Percentiles rank a stretch among this genome's conserved stretches.
phyloP scores from a whole-genome alignment of 1,140 invertebrate species.

The Pseudoatta argentina region DNA sequence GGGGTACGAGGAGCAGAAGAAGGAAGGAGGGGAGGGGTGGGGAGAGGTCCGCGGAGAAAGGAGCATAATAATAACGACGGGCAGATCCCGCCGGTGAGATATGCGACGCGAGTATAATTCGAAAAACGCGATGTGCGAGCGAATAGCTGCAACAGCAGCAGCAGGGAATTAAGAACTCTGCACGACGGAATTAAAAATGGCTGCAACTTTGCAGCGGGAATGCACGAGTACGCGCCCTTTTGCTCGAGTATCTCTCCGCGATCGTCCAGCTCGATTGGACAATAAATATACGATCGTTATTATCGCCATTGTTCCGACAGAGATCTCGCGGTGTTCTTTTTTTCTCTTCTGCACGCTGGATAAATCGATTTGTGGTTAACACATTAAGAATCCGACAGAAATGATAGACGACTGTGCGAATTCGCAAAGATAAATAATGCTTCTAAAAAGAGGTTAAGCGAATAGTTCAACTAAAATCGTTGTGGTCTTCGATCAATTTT shows the following conservation, averaged over 20 bases:
- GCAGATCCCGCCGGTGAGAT: constrained; percentile 66
- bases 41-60: constrained; percentile 39
- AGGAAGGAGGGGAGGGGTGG: background rate
- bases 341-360: background rate
- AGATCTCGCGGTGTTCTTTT: constrained; percentile 12
- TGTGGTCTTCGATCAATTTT: constrained; percentile 10
- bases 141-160: constrained; percentile 40
- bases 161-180: constrained; percentile 46
- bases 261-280: constrained; percentile 36
- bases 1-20: constrained; percentile 31
- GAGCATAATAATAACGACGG: constrained; percentile 66
- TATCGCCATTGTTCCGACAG: constrained; percentile 36
- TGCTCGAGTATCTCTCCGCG: constrained; percentile 15
- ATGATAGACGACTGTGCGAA: background rate
- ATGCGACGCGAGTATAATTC: constrained; percentile 64
- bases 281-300: constrained; percentile 50
- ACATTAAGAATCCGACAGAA: constrained; percentile 30
- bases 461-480: background rate
- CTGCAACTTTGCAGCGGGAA: constrained; percentile 15
- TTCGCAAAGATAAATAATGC: background rate
- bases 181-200: constrained; percentile 26
- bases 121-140: constrained; percentile 68
- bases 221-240: constrained; percentile 10
- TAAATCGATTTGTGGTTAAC: constrained; percentile 31
- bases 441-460: background rate